A percentile compares a stretch with the other conserved stretches of the same genome.
Evolutionary conservation across 2,113 vertebrate species (phyloP).

Genomic region (Anarrhichthys ocellatus): DNA sequence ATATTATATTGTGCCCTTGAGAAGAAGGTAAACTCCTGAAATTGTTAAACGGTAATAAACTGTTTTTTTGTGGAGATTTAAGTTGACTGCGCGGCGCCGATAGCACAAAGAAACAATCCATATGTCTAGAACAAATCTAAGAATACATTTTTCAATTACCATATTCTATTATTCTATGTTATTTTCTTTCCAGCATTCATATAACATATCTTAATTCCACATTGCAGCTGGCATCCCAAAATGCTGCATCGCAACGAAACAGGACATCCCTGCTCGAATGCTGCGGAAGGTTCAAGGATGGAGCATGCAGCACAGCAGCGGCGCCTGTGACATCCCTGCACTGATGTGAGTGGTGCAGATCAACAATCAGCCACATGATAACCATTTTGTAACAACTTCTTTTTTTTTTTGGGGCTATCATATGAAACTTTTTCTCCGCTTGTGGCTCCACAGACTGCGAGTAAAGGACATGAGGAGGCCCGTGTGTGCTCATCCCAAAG

Average conservation of each 20-base stretch:
- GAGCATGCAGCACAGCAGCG: constrained; percentile 20
- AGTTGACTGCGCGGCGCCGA: neutral
- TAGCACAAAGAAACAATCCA: neutral
- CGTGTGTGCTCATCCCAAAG: constrained; percentile 25
- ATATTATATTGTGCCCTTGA: neutral
- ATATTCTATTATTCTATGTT: neutral
- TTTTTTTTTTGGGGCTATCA: neutral
- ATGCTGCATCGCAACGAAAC: constrained; percentile 64
- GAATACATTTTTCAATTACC: neutral
- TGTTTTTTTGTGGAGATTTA: neutral
- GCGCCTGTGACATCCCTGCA: constrained; percentile 73
- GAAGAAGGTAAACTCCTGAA: neutral
- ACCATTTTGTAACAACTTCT: neutral
- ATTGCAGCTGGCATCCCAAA: constrained; percentile 64
- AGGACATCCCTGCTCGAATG: fast-evolving
- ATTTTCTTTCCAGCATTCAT: neutral
- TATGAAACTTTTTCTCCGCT: neutral
- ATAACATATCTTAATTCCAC: neutral
- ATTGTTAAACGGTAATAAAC: neutral
- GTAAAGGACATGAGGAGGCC: neutral
- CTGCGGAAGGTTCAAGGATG: fast-evolving
- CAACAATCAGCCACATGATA: neutral
- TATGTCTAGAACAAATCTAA: neutral
- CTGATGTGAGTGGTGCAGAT: constrained; percentile 68
- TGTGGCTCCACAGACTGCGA: constrained; percentile 61